A percentile compares a stretch with the other conserved stretches of the same genome.
Conservation (phyloP, 1,140 invertebrate genomes). For the Platyura marginata region DNA sequence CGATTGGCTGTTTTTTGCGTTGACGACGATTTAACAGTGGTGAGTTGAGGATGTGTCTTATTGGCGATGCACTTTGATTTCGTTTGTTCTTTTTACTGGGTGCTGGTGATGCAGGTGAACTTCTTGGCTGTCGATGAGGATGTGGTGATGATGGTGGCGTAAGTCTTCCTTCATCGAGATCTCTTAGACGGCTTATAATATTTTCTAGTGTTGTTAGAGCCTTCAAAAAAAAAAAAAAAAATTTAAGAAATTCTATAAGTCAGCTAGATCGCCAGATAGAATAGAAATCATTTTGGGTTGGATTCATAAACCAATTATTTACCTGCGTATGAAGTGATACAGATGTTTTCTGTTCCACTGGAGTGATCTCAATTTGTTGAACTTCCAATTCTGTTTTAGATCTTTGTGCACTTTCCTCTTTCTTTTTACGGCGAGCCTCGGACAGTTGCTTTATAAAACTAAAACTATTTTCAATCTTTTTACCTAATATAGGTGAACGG, state of each 20-base stretch:
- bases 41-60: conserved; percentile 61
- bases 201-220: conserved; percentile 33
- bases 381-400: conserved; percentile 8
- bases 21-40: conserved; percentile 55
- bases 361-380: conserved; percentile 16
- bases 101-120: conserved; percentile 49
- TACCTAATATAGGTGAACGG: conserved; percentile 14
- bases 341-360: conserved; percentile 20
- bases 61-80: conserved; percentile 60
- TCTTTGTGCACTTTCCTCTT: conserved; percentile 8
- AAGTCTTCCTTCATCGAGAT: conserved; percentile 26
- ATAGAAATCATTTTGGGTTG: background rate
- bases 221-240: conserved; percentile 6
- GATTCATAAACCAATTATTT: too few species aligned
- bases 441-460: conserved; percentile 22
- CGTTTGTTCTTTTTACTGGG: conserved; percentile 49
- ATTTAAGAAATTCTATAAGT: background rate
- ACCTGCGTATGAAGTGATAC: conserved; percentile 29
- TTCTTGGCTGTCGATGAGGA: conserved; percentile 39
- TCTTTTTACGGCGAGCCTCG: conserved; percentile 17
- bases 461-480: conserved; percentile 17
- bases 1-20: conserved; percentile 51
- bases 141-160: conserved; percentile 34
- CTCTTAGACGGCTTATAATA: conserved; percentile 29
- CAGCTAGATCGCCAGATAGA: background rate